A percentile compares a stretch with the other conserved stretches of the same genome.
Evolutionary conservation across 2,888 invertebrate genomes (phyloP).

Genomic region (Beris morrisii): DNA sequence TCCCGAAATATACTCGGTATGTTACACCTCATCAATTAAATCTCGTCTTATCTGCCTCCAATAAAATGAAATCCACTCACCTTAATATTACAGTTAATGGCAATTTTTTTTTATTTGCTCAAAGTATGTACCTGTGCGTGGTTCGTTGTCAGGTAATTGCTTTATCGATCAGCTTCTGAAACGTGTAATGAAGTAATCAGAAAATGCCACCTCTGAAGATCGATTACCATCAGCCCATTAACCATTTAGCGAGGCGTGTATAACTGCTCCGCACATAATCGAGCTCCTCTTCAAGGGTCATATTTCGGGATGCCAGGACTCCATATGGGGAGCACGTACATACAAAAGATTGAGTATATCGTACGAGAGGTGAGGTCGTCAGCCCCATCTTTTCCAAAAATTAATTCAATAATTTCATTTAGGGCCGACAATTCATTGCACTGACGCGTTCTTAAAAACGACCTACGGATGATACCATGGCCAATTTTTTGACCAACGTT

Average conservation of each 20-base stretch:
- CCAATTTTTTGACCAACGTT: too few relatives aligned
- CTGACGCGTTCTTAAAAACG: neutral
- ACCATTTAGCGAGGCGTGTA: conserved; percentile 33
- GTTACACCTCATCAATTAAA: too few relatives aligned
- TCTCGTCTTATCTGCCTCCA: too few relatives aligned
- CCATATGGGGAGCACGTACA: too few relatives aligned
- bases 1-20: too few relatives aligned
- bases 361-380: too few relatives aligned
- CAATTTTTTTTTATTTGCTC: too few relatives aligned
- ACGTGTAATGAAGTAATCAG: conserved; percentile 26
- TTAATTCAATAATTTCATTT: conserved; percentile 39
- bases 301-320: too few relatives aligned
- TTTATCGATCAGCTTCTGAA: conserved; percentile 11
- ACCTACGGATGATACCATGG: neutral
- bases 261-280: conserved; percentile 17
- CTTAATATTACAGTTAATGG: too few relatives aligned
- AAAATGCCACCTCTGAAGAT: conserved; percentile 28
- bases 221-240: conserved; percentile 38
- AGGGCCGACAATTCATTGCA: conserved; percentile 20
- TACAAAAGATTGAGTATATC: too few relatives aligned
- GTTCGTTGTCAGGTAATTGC: conserved; percentile 18
- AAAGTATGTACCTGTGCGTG: neutral
- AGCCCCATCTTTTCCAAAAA: conserved; percentile 25
- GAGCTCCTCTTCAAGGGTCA: too few relatives aligned
- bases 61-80: too few relatives aligned